Evolutionary conservation across 2,113 vertebrate genomes (phyloP).

Genomic region (Pao palembangensis): DNA sequence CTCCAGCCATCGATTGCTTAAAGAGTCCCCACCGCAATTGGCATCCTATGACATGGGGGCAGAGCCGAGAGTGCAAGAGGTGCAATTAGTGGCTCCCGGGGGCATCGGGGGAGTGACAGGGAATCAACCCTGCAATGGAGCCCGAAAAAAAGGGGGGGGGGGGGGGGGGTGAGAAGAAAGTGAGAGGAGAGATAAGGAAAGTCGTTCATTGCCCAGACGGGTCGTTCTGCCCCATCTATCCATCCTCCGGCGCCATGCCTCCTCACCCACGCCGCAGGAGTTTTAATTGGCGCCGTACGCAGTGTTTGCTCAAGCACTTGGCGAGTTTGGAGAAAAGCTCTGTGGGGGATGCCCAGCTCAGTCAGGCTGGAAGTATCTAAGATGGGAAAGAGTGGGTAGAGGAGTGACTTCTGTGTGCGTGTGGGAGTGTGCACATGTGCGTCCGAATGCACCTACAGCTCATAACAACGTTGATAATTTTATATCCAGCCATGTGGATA

Average conservation of each 20-base stretch:
- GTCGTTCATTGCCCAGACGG: constrained; percentile 64
- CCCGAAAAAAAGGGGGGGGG: not conserved
- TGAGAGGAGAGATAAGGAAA: not conserved
- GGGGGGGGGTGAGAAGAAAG: not conserved
- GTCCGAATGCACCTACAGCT: constrained; percentile 24
- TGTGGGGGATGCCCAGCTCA: constrained; percentile 59
- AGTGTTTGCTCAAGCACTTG: constrained; percentile 66
- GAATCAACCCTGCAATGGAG: constrained; percentile 40
- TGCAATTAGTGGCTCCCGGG: constrained; percentile 74
- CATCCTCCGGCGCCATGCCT: constrained; percentile 58
- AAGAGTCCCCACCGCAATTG: constrained; percentile 65
- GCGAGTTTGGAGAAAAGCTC: constrained; percentile 68
- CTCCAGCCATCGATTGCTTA: constrained; percentile 69
- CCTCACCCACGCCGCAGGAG: constrained; percentile 61
- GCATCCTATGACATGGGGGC: constrained; percentile 67
- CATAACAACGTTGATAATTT: constrained; percentile 38
- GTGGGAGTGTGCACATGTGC: constrained; percentile 1
- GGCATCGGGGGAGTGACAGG: constrained; percentile 67
- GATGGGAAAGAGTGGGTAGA: constrained; percentile 53
- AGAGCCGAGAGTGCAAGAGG: constrained; percentile 62
- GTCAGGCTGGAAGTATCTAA: constrained; percentile 56
- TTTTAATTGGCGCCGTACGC: constrained; percentile 73
- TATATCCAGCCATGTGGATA: constrained; percentile 54
- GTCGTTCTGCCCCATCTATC: constrained; percentile 70
- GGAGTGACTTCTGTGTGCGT: constrained; percentile 18